Conservation (phyloP, 92 coral and sea anemone genomes). For the Phenganax stokvisi region DNA sequence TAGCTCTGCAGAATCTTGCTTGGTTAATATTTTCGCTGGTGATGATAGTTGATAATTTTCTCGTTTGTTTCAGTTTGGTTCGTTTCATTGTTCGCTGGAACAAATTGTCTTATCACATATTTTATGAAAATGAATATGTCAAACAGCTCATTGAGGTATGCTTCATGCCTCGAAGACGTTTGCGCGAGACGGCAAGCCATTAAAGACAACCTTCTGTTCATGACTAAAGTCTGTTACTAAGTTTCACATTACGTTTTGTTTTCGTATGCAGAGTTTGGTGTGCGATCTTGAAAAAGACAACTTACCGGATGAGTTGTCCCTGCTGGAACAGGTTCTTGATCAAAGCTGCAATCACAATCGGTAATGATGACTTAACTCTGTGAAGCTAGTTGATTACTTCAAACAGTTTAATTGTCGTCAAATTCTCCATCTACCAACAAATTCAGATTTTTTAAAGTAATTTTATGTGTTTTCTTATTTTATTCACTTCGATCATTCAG, state of each 20-base stretch:
- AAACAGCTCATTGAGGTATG: conserved; percentile 55
- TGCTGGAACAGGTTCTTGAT: conserved; percentile 53
- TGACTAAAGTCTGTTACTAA: background rate
- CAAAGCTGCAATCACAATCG: conserved; percentile 30
- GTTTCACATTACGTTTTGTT: background rate
- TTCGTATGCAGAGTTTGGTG: conserved; percentile 52
- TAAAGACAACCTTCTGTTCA: background rate
- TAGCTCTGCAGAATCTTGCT: no score
- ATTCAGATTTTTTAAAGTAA: background rate
- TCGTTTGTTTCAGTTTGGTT: conserved; percentile 52
- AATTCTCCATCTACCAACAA: background rate
- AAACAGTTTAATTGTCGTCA: background rate
- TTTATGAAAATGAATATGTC: conserved; percentile 64
- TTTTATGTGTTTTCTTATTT: background rate
- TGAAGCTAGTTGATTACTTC: background rate
- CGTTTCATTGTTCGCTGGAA: conserved; percentile 71
- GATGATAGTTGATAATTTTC: background rate
- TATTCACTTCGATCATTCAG: no score
- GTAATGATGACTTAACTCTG: background rate
- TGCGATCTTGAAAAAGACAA: conserved; percentile 56
- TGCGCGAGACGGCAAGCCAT: no score
- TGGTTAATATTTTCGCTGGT: no score
- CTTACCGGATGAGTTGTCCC: conserved; percentile 54
- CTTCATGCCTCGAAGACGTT: background rate
- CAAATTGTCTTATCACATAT: conserved; percentile 56